Evolutionary conservation across 2,797 vertebrate genomes (phyloP).

Genomic region (Eulemur albifrons): DNA sequence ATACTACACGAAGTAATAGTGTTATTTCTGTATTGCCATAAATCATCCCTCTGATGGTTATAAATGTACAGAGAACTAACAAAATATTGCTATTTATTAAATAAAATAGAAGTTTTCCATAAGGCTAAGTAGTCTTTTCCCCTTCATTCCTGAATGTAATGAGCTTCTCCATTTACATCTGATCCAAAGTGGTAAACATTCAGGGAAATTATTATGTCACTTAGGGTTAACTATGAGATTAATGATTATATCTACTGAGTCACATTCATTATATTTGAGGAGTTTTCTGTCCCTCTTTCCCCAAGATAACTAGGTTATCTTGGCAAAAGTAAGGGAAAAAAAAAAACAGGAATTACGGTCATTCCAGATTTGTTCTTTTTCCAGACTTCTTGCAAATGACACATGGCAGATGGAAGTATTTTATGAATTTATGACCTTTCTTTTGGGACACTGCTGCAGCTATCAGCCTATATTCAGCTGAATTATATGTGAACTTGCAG

Average conservation of each 20-base stretch:
- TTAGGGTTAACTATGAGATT: constrained; percentile 12
- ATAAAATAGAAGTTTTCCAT: background rate
- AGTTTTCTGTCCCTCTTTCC: background rate
- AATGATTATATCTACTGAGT: background rate
- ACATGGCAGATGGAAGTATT: constrained; percentile 36
- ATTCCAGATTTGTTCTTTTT: constrained; percentile 46
- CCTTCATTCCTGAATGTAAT: background rate
- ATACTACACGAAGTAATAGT: background rate
- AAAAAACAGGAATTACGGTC: constrained; percentile 4
- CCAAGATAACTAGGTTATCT: constrained; percentile 38
- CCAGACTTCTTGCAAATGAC: constrained; percentile 49
- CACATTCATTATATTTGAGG: constrained; percentile 8
- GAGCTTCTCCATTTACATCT: background rate
- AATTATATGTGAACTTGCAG: constrained; percentile 48
- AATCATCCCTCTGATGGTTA: background rate
- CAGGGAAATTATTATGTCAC: background rate
- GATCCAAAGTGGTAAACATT: constrained; percentile 12
- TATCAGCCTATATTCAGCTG: background rate
- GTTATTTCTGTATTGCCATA: background rate
- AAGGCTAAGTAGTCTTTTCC: background rate
- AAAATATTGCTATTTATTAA: constrained; percentile 14
- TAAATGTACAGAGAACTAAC: background rate
- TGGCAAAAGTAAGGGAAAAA: background rate
- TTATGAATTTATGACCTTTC: constrained; percentile 51
- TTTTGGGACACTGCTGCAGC: background rate